Base-by-base conservation (phyloP, 2,888 invertebrate species). In the Pachycephus smyrnensis region DNA sequence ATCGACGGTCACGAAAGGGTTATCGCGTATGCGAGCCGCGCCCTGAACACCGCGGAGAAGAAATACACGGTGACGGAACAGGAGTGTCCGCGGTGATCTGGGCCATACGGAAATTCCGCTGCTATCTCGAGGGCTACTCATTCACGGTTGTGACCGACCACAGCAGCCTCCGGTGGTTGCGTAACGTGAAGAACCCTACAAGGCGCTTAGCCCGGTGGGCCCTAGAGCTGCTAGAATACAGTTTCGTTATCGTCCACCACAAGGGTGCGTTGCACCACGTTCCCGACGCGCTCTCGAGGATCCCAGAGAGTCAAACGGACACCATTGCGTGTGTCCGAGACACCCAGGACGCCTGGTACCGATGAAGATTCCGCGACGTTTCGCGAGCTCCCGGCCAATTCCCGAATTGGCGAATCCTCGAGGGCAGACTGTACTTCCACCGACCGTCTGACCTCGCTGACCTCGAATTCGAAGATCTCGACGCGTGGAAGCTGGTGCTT, bases 141-240 rank as follows among this genome's bases (percentile, higher is more conserved):
- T 86, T 85, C 31, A 83, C 81, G 0, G 85, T 86, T 0, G 75
- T 84, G 1, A 87, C 86, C 0, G 85, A 88, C 40, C 86, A 87
- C 31, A 73, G 77, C n/a, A 84, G 82, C 37, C 75, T 87, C 0
- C 40, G 77, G 0, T 87, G 85, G 87, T 69, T 86, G 4, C 80
- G 80, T 33, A 81, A 75, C 30, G 73, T 84, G 2, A 83, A 84
- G n/a, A 81, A 86, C 37, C 85, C 84, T 11, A 75, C 79, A 0
- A 84, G 85, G 12, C 74, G 83, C 12, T 32, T 87, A 69, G 84
- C 85, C 1, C 31, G 86, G 3, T 86, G 86, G 86, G 80, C 82
- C 6, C 73, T 85, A 4, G 78, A 82, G 35, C 68, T 86, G 2
- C 81, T 81, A 32, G 80, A 81, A 15, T 81, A 79, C 68, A 73